Evolutionary conservation across 2,888 invertebrate species (phyloP).

Genomic region (Chrysolina americana): DNA sequence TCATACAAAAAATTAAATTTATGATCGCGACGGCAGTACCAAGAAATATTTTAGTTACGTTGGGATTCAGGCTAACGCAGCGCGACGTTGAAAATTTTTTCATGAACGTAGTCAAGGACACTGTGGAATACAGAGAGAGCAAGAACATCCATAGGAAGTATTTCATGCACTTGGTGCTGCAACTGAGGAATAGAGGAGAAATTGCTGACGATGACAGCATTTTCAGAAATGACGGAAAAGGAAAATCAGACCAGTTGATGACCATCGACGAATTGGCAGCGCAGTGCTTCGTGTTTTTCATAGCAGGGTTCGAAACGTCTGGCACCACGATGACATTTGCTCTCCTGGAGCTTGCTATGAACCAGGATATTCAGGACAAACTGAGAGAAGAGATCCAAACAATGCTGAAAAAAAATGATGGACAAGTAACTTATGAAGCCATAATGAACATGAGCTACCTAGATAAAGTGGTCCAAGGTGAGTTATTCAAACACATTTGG

Average conservation of each 20-base stretch:
- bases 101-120: slow-evolving; percentile 49
- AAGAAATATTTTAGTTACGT: slow-evolving; percentile 38
- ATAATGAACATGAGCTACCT: slow-evolving; percentile 62
- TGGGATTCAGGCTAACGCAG: slow-evolving; percentile 52
- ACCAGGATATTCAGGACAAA: slow-evolving; percentile 67
- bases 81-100: slow-evolving; percentile 67
- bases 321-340: slow-evolving; percentile 64
- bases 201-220: slow-evolving; percentile 63
- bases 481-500: too few species aligned
- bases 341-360: slow-evolving; percentile 71
- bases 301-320: slow-evolving; percentile 58
- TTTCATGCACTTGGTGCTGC: slow-evolving; percentile 72
- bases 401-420: slow-evolving; percentile 51
- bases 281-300: slow-evolving; percentile 53
- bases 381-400: slow-evolving; percentile 54
- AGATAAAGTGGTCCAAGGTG: slow-evolving; percentile 68
- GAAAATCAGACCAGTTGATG: slow-evolving; percentile 28
- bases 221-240: slow-evolving; percentile 25
- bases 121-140: slow-evolving; percentile 65
- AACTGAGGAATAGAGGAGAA: slow-evolving; percentile 67
- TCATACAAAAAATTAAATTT: slow-evolving; percentile 33
- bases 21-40: slow-evolving; percentile 46
- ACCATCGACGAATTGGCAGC: slow-evolving; percentile 44
- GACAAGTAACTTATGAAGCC: slow-evolving; percentile 55
- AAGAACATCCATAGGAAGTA: slow-evolving; percentile 70